Base-by-base conservation (phyloP, 2,888 invertebrate species). In the Lasioglossum malachurum region DNA sequence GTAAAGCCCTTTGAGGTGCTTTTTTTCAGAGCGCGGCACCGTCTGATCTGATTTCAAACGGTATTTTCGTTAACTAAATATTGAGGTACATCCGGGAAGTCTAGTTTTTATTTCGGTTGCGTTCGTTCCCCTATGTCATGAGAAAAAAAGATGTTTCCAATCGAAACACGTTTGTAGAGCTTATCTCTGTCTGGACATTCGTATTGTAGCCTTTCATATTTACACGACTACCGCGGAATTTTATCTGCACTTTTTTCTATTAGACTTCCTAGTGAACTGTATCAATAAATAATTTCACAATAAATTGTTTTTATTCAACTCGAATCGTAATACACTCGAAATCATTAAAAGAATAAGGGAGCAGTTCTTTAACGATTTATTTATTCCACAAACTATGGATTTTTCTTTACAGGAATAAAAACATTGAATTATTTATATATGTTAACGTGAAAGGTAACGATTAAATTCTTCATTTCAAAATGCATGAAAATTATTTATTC, bases 51-150 rank as follows among this genome's bases (percentile, higher is more conserved):
- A 64, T 72, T 53, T 76, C 72, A 44, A 83, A 76, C 72, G 60
- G 41, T 76, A 84, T 76, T 83, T 67, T 38, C 27, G 72, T 83
- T 73, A 83, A 75, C 44, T 41, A 44, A 31, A 72, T 49, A 64
- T 31, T 41, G 31, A 71, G 35, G 35, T 83, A 23, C 8, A 16
- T n/a, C 27, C 53, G 14, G 35, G 69, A 83, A 46, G 31, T 27
- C 12, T 49, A 38, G 35, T 10, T 53, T 53, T 71, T 41, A 41
- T 49, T 64, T 35, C 35, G 19, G 38, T 44, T 64, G 19, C 12
- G 27, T 23, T 57, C 46, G 75, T 71, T 41, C n/a, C 41, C 23
- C 14, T n/a, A 71, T n/a, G 41, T 38, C 41, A n/a, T 7, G n/a
- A 38, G 38, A 71, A 71, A 38, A 71, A 71, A 41, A 10, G 35